Evolutionary conservation across 1,140 invertebrate species (phyloP).

Genomic region (Rhizoglyphus robini): DNA sequence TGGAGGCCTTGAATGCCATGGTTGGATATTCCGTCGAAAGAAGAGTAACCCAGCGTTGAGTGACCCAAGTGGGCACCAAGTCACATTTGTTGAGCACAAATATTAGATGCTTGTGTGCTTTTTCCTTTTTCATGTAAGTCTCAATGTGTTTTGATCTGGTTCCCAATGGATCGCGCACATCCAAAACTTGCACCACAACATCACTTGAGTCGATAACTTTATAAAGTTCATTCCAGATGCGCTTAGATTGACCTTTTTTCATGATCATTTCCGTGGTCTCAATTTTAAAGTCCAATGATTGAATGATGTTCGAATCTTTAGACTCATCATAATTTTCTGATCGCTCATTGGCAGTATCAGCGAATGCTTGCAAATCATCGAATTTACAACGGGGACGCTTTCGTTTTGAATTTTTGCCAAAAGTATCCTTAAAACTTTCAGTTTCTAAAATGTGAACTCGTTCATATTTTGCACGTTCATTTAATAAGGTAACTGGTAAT

Average conservation of each 20-base stretch:
- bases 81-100: conserved; percentile 88
- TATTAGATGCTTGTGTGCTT: conserved; percentile 84
- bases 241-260: conserved; percentile 80
- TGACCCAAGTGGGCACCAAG: conserved; percentile 81
- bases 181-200: conserved; percentile 80
- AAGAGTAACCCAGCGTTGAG: conserved; percentile 84
- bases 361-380: conserved; percentile 42
- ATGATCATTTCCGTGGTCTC: conserved; percentile 46
- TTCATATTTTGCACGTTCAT: conserved; percentile 78
- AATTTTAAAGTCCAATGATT: conserved; percentile 29
- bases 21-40: conserved; percentile 90
- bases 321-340: conserved; percentile 56
- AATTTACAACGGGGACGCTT: conserved; percentile 75
- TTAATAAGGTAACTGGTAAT: conserved; percentile 81
- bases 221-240: conserved; percentile 99
- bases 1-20: conserved; percentile 91
- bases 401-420: conserved; percentile 81
- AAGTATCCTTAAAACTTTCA: conserved; percentile 82
- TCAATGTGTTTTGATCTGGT: conserved; percentile 86
- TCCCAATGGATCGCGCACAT: conserved; percentile 87
- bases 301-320: conserved; percentile 66
- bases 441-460: conserved; percentile 89
- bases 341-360: conserved; percentile 51
- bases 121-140: conserved; percentile 73
- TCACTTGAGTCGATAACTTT: conserved; percentile 98